Evolutionary conservation across 2,888 invertebrate species (phyloP), one percentile per base, ranked within the genome.

Genomic region (Mesorhabditis spiculigera): DNA sequence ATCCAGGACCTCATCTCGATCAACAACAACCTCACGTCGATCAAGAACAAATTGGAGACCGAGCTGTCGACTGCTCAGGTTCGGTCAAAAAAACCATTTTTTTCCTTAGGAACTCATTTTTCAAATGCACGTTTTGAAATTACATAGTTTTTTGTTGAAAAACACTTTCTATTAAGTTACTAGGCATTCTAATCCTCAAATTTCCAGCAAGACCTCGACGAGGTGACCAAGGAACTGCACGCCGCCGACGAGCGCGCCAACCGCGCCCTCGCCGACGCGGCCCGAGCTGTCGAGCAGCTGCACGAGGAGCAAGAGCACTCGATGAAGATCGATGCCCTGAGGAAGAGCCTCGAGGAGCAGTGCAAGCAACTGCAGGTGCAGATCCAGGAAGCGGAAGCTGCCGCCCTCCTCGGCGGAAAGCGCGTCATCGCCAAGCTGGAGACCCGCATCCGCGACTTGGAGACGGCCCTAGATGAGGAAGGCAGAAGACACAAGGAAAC

Each of bases 391-490:
- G 95, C 96, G 81, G 95, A 96, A 88, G 92, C 95, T 84, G 95
- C 95, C 86, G 95, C 95, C 76, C 93, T 96, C 85, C 94, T 95
- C 83, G 95, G 95, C 86, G 94, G 94, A 87, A 95, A 92, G 89
- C 92, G 95, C 85, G 93, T 95, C 90, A 95, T 96, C 90, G 93
- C 94, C 91, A 96, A 96, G 90, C 90, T 96, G 87, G 95, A 96
- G 88, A 92, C 94, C 81, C 89, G 91, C 90, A 92, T 95, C 86
- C 93, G 94, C 86, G 95, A 95, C 86, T 89, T 95, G 88, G 95
- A 96, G 88, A 90, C 94, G 82, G 95, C 95, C 88, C 89, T 93
- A 81, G 95, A 96, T 86, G 95, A 95, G 88, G 95, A 96, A 89
- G 94, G 94, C 90, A 92, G 95, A 87, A 92, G 95, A 87, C 95